Conservation (phyloP, 2,113 vertebrate genomes). For the Zeus faber region DNA sequence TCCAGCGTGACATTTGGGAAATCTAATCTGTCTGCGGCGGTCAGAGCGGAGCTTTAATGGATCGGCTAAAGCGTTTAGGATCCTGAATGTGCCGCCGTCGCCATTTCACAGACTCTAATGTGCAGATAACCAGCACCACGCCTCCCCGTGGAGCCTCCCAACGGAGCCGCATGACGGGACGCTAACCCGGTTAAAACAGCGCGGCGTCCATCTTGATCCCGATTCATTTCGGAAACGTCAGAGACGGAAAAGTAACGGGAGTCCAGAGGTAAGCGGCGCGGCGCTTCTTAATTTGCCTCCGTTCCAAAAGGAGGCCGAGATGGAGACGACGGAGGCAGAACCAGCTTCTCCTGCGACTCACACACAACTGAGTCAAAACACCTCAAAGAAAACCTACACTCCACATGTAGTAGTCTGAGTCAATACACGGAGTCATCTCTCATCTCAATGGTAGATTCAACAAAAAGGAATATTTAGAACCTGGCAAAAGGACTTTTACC, state of each 20-base stretch:
- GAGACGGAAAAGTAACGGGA: background rate
- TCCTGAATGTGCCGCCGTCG: slow-evolving; percentile 66
- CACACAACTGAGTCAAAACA: too few relatives aligned
- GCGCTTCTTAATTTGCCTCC: too few relatives aligned
- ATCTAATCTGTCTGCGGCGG: slow-evolving; percentile 54
- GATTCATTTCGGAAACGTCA: slow-evolving; percentile 10
- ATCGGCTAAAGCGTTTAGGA: slow-evolving; percentile 72
- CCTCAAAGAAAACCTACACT: too few relatives aligned
- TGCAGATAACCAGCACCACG: slow-evolving; percentile 76
- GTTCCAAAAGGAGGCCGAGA: too few relatives aligned
- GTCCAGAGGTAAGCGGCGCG: background rate
- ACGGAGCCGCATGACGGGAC: slow-evolving; percentile 64
- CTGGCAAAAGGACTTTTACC: too few relatives aligned
- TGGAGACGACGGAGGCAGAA: too few relatives aligned
- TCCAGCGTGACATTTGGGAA: slow-evolving; percentile 56
- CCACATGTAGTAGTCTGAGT: too few relatives aligned
- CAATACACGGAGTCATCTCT: too few relatives aligned
- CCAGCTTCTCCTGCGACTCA: too few relatives aligned
- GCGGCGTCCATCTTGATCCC: slow-evolving; percentile 41
- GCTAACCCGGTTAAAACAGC: slow-evolving; percentile 70
- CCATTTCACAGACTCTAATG: slow-evolving; percentile 68
- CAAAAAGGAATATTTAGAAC: too few relatives aligned
- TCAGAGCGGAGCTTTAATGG: slow-evolving; percentile 68
- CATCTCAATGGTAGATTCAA: too few relatives aligned
- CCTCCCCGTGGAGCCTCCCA: slow-evolving; percentile 55